A percentile compares a stretch with the other conserved stretches of the same genome.
Conservation (phyloP, 1,140 invertebrate species). For the Papilio xuthus region DNA sequence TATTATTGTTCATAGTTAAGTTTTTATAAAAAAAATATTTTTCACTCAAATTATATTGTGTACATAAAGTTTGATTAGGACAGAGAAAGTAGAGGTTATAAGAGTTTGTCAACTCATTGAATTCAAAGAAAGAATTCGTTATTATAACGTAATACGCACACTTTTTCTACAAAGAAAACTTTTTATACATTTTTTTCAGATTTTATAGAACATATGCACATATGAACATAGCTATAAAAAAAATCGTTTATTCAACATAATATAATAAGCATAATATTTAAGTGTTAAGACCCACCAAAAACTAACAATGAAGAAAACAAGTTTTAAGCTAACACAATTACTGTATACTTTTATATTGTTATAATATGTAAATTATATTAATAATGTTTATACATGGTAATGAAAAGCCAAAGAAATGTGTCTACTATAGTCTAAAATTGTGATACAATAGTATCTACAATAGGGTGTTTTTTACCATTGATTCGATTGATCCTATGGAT, state of each 20-base stretch:
- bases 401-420: constrained; percentile 33
- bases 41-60: constrained; percentile 11
- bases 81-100: neutral
- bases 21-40: constrained; percentile 34
- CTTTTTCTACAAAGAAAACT: neutral
- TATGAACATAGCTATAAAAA: neutral
- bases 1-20: constrained; percentile 54
- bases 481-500: no score
- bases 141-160: constrained; percentile 39
- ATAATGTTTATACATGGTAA: constrained; percentile 24
- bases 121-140: constrained; percentile 10
- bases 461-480: neutral
- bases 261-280: constrained; percentile 40
- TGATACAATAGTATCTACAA: neutral
- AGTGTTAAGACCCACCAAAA: constrained; percentile 43
- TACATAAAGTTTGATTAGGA: constrained; percentile 1
- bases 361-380: constrained; percentile 16
- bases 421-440: constrained; percentile 24
- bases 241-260: constrained; percentile 17
- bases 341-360: constrained; percentile 1
- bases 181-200: neutral
- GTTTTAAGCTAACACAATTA: constrained; percentile 30
- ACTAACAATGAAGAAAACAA: constrained; percentile 37
- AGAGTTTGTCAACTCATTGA: neutral
- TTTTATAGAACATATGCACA: constrained; percentile 23